phyloP scores from a whole-genome alignment of 2,113 vertebrate species.

The Prinia subflava region DNA sequence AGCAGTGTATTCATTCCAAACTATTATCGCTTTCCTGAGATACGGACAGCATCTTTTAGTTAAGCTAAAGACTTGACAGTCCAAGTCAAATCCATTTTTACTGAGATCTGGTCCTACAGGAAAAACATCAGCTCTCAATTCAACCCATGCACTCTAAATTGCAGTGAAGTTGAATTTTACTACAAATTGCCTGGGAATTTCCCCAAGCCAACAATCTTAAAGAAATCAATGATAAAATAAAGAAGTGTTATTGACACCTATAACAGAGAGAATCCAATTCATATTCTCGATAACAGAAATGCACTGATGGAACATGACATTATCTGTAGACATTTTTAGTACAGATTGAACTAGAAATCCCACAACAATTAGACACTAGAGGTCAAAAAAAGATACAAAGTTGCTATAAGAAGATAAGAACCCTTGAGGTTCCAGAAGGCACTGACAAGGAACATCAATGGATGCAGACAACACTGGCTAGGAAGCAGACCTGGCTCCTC shows the following conservation, averaged over 20 bases:
- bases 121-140: neutral
- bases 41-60: constrained; percentile 14
- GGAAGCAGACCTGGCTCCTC: neutral
- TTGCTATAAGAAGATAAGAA: neutral
- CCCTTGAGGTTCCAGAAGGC: neutral
- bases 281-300: neutral
- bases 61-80: constrained; percentile 9
- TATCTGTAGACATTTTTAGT: neutral
- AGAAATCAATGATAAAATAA: constrained; percentile 9
- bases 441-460: neutral
- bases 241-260: neutral
- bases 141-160: neutral
- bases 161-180: neutral
- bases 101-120: neutral
- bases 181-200: constrained; percentile 3
- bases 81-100: constrained; percentile 31
- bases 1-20: neutral
- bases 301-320: neutral
- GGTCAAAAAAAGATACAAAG: neutral
- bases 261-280: neutral
- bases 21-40: constrained; percentile 10
- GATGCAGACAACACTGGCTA: neutral
- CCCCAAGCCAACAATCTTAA: neutral
- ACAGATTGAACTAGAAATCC: neutral
- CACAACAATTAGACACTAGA: neutral